A percentile compares a stretch with the other conserved stretches of the same genome.
Conservation (phyloP, 2,113 vertebrate species). For the Tachuris rubrigastra region DNA sequence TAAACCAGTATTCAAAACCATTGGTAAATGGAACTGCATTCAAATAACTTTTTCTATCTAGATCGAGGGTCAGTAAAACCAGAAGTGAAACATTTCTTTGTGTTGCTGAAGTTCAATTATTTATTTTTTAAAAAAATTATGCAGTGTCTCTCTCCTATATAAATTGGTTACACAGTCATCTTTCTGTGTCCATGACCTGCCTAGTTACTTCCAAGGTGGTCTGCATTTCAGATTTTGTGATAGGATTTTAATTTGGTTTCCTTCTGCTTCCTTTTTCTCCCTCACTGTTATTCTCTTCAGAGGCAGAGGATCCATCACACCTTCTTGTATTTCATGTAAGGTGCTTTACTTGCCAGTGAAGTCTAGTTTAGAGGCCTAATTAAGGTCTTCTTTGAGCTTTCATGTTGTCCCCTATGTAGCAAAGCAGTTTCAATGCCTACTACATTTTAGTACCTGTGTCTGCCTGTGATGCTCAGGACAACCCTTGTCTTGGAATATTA, state of each 20-base stretch:
- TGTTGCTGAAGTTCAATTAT: background rate
- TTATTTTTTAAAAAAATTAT: background rate
- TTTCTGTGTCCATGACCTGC: background rate
- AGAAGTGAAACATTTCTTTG: background rate
- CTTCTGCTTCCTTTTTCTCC: background rate
- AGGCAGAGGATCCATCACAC: background rate
- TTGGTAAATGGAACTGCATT: background rate
- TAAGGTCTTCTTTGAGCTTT: background rate
- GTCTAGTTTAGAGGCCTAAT: background rate
- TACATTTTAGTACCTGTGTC: background rate
- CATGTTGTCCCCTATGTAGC: background rate
- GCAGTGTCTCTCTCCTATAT: background rate
- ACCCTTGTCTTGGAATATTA: background rate
- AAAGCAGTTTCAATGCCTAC: background rate
- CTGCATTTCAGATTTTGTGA: background rate
- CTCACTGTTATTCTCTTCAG: background rate
- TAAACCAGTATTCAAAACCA: background rate
- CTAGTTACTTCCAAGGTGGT: background rate
- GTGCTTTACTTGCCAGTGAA: background rate
- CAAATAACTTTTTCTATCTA: background rate
- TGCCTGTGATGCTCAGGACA: background rate
- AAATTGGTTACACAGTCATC: background rate
- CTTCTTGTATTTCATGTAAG: background rate
- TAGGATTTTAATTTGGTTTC: background rate
- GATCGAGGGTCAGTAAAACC: background rate